Evolutionary conservation across 2,888 invertebrate genomes (phyloP).

Genomic region (Lepeophtheirus nordmannii): DNA sequence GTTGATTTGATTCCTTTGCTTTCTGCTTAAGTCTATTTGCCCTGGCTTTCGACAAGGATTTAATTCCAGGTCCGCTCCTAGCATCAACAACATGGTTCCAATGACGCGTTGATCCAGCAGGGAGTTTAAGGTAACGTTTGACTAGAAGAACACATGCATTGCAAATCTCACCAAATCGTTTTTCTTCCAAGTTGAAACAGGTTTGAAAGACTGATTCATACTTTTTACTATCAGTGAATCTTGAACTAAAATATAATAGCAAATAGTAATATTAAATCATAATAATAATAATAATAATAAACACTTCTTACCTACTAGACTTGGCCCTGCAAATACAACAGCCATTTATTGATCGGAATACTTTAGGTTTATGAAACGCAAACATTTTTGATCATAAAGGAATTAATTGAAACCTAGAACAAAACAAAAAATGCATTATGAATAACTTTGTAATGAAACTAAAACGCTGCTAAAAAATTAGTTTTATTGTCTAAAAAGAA

Average conservation of each 20-base stretch:
- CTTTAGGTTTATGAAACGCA: constrained; percentile 71
- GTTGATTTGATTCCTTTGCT: neutral
- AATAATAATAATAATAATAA: neutral
- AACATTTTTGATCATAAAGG: constrained; percentile 46
- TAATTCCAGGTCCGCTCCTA: constrained; percentile 12
- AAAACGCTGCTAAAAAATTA: too few species aligned
- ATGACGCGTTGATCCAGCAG: constrained; percentile 29
- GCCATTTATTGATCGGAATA: constrained; percentile 61
- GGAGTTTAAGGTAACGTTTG: constrained; percentile 35
- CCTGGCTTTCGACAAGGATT: neutral
- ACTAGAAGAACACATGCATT: constrained; percentile 38
- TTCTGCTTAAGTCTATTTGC: neutral
- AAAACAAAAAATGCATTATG: too few species aligned
- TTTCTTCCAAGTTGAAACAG: constrained; percentile 35
- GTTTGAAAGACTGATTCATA: constrained; percentile 36
- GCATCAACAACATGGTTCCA: constrained; percentile 30
- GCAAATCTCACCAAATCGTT: constrained; percentile 36
- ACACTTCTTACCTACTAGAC: constrained; percentile 48
- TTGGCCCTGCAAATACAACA: constrained; percentile 76
- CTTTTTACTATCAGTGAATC: constrained; percentile 37
- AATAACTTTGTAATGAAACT: too few species aligned
- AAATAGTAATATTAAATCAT: neutral
- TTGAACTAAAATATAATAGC: constrained; percentile 31
- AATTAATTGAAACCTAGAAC: neutral
- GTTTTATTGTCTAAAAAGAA: too few species aligned